Evolutionary conservation across 2,113 vertebrate genomes (phyloP), one percentile per base, ranked within the genome.

Genomic region (Sialia sialis): DNA sequence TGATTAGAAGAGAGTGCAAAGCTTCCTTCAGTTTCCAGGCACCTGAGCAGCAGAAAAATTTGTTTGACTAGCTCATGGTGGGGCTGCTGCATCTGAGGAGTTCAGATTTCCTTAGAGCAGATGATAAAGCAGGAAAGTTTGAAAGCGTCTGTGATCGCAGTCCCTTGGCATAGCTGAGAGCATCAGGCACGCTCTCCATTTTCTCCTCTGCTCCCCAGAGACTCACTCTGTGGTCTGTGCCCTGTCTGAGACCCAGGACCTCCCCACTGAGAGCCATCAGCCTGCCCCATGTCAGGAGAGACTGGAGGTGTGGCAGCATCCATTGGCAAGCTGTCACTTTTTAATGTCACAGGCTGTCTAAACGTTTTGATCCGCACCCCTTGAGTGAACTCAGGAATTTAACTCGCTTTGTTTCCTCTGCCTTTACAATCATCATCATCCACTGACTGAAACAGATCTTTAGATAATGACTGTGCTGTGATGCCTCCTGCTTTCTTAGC

Each of bases 121-220:
- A 6, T 19, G 38, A 77, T 62, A 73, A 62, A 85, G 70, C 44
- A 85, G 62, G 38, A 59, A 70, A 91, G 13, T 20, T 78, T 51
- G n/a, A 16, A 66, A 90, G 7, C 3, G 7, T 23, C n/a, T 21
- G 11, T 51, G 30, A 51, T 30, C 0, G 0, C 30, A 34, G 17
- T 32, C 29, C 43, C 23, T n/a, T 2, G 1, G 44, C 29, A 22
- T 9, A 58, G 76, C 22, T 84, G 46, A 68, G 44, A 36, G 14
- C 1, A 0, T 56, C 0, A 2, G 41, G 7, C 10, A 3, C 0
- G 0, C 9, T 90, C 44, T 80, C 26, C 30, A 4, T 88, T 72
- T 66, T 16, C 21, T 51, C 10, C n/a, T 78, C n/a, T 73, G 66
- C 22, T 76, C 8, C 30, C 41, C 5, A 22, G 25, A 17, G 18